phyloP scores from a whole-genome alignment of 2,113 vertebrate genomes.

The Buteo buteo region DNA sequence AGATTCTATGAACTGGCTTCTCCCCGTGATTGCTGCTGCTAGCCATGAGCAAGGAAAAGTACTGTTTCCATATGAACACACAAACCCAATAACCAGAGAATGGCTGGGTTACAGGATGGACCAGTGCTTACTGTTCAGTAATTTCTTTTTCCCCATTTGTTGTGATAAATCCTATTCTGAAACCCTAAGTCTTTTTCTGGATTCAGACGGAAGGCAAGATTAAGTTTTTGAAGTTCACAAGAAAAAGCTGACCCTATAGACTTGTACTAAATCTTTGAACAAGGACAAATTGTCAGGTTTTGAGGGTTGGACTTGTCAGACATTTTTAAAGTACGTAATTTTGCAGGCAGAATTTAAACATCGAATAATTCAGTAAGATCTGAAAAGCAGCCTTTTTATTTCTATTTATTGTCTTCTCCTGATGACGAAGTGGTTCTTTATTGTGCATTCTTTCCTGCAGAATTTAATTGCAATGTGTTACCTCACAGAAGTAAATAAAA shows the following conservation, averaged over 20 bases:
- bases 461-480: not conserved
- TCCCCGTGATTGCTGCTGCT: not conserved
- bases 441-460: not conserved
- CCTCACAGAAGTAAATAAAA: not conserved
- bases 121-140: not conserved
- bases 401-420: not conserved
- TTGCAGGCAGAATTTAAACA: not conserved
- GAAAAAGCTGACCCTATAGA: not conserved
- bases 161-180: not conserved
- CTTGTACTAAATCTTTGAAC: not conserved
- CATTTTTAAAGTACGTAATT: not conserved
- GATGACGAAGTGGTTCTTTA: not conserved
- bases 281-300: not conserved
- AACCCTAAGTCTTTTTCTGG: not conserved
- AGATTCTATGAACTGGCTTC: not conserved
- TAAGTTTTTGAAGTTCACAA: not conserved
- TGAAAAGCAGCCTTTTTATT: not conserved
- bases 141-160: not conserved
- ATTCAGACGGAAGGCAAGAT: not conserved
- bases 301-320: not conserved
- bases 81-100: not conserved
- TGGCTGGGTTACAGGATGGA: not conserved
- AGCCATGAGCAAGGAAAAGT: not conserved
- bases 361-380: not conserved
- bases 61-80: not conserved